Conservation (phyloP, 2,888 invertebrate genomes). For the Conistra vaccinii region DNA sequence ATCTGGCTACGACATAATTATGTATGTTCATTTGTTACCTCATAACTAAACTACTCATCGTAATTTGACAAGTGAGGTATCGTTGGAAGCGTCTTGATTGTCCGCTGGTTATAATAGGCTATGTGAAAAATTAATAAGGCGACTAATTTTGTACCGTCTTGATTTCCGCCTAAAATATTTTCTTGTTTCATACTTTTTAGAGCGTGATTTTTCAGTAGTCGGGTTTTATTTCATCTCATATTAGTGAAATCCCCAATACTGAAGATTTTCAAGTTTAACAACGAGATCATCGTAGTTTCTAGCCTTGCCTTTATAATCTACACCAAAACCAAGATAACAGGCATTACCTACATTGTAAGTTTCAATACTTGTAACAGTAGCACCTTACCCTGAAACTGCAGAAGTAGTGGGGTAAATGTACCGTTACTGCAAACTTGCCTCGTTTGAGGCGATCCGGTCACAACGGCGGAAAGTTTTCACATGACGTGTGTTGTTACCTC, state of each 20-base stretch:
- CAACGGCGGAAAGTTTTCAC: conserved; percentile 66
- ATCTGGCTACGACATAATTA: too few species aligned
- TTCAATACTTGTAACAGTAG: conserved; percentile 31
- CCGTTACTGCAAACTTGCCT: conserved; percentile 70
- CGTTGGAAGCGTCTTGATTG: too few species aligned
- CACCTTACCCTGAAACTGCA: conserved; percentile 58
- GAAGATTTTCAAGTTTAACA: neutral
- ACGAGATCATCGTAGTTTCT: neutral
- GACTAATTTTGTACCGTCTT: too few species aligned
- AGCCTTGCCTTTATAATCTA: neutral
- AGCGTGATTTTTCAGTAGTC: too few species aligned
- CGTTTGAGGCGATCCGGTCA: conserved; percentile 75
- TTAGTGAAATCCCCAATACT: neutral
- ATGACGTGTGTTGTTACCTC: conserved; percentile 67
- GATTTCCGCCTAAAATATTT: too few species aligned
- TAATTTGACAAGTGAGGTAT: too few species aligned
- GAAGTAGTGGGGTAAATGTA: conserved; percentile 63
- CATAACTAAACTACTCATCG: too few species aligned
- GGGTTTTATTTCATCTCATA: too few species aligned
- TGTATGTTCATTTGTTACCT: too few species aligned
- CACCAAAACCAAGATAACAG: conserved; percentile 15
- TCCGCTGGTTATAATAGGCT: too few species aligned
- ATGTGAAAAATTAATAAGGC: too few species aligned
- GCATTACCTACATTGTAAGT: conserved; percentile 18
- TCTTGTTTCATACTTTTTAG: too few species aligned